Evolutionary conservation across 2,888 invertebrate genomes (phyloP).

Genomic region (Ochlodes sylvanus): DNA sequence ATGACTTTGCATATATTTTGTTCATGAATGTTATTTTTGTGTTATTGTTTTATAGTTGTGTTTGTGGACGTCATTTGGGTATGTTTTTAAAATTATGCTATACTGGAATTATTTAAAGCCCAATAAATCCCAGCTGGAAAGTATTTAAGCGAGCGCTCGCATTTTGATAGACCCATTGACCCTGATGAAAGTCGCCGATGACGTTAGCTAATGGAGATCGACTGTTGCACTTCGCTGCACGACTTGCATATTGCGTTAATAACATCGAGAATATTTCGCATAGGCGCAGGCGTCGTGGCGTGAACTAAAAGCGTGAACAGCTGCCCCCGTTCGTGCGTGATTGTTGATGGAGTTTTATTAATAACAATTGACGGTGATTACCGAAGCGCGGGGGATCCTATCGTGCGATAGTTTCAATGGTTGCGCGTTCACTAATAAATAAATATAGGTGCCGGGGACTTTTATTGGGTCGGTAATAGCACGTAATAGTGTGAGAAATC

Average conservation of each 20-base stretch:
- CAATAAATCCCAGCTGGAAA: not conserved
- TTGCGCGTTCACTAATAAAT: constrained; percentile 25
- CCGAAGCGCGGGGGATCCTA: constrained; percentile 52
- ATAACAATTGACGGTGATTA: constrained; percentile 73
- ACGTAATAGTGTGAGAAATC: not conserved
- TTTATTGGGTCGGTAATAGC: too few relatives aligned
- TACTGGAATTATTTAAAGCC: not conserved
- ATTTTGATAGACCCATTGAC: constrained; percentile 2
- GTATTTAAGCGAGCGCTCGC: not conserved
- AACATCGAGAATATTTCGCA: constrained; percentile 21
- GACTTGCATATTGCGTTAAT: constrained; percentile 23
- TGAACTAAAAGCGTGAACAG: constrained; percentile 56
- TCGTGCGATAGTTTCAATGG: constrained; percentile 42
- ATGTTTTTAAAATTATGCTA: not conserved
- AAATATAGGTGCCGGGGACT: constrained; percentile 14
- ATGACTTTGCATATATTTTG: too few relatives aligned
- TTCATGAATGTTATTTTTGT: too few relatives aligned
- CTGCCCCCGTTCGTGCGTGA: constrained; percentile 61
- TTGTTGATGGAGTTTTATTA: constrained; percentile 67
- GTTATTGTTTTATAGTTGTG: too few relatives aligned
- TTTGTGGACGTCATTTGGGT: not conserved
- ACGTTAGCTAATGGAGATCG: constrained; percentile 20
- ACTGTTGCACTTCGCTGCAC: constrained; percentile 18
- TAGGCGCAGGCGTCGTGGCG: constrained; percentile 28
- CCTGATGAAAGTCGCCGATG: not conserved